A percentile compares a stretch with the other conserved stretches of the same genome.
phyloP scores from a whole-genome alignment of 2,797 vertebrate genomes.

The Poeciliopsis infans region DNA sequence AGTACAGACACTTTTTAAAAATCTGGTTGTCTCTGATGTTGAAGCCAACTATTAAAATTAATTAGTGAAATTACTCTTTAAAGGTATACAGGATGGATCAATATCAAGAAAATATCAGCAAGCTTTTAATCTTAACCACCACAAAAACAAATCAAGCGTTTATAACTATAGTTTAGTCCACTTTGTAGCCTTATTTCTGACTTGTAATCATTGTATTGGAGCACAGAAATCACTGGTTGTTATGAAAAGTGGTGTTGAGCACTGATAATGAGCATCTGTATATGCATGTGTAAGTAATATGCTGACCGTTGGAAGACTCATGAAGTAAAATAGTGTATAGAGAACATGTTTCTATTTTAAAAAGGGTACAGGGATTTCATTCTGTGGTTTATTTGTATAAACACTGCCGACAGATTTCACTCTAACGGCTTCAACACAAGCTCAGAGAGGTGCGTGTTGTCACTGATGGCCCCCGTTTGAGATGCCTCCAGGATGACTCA shows the following conservation, averaged over 20 bases:
- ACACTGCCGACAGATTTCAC: conserved; percentile 37
- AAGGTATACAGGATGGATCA: background rate
- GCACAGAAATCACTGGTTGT: background rate
- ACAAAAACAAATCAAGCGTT: background rate
- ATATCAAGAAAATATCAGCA: background rate
- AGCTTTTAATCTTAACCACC: background rate
- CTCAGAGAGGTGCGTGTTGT: conserved; percentile 25
- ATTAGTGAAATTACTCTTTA: no score
- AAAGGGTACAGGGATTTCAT: conserved; percentile 28
- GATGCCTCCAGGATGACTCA: conserved; percentile 57
- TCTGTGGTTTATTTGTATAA: conserved; percentile 52
- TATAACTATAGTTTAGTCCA: background rate
- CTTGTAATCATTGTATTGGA: background rate
- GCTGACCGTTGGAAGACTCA: conserved; percentile 17
- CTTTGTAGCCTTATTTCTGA: background rate
- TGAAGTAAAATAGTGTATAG: conserved; percentile 10
- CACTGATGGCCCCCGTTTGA: conserved; percentile 41
- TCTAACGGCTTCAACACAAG: conserved; percentile 36
- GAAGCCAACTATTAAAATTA: no score
- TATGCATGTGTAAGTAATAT: conserved; percentile 2
- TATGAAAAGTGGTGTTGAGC: background rate
- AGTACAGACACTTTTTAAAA: background rate
- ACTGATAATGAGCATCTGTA: background rate
- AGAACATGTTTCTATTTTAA: conserved; percentile 33
- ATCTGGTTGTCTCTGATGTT: background rate